phyloP scores from a whole-genome alignment of 2,797 vertebrate species.

The Florisuga fusca region DNA sequence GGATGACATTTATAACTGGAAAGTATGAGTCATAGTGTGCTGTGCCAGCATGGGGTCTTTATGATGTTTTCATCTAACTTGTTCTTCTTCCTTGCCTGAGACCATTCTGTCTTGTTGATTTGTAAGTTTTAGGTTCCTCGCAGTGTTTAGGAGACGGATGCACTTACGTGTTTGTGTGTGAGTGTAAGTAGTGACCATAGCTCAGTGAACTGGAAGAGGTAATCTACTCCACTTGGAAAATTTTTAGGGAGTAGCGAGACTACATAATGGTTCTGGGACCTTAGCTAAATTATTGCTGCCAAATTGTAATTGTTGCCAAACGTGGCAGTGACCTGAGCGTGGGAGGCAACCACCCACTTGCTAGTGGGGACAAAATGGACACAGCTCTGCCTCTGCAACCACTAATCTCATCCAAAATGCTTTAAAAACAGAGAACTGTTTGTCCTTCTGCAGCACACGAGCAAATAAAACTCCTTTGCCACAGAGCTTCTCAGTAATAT shows the following conservation, averaged over 20 bases:
- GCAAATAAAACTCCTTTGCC: conserved; percentile 23
- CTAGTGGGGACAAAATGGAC: conserved; percentile 37
- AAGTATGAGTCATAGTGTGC: conserved; percentile 31
- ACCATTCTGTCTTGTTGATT: conserved; percentile 9
- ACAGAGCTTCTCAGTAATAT: background rate
- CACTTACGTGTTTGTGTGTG: background rate
- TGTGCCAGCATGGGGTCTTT: background rate
- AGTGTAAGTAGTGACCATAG: background rate
- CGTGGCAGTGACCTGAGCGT: background rate
- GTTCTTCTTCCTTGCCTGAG: conserved; percentile 5
- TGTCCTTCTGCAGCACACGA: conserved; percentile 29
- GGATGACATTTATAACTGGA: conserved; percentile 55
- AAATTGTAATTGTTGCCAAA: conserved; percentile 20
- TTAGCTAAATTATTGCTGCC: conserved; percentile 1
- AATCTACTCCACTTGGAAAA: background rate
- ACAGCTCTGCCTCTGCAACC: background rate
- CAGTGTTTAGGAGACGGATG: background rate
- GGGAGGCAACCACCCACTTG: conserved; percentile 42
- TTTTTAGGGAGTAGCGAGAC: background rate
- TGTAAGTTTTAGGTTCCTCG: background rate
- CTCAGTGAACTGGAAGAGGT: background rate
- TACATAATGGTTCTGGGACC: background rate
- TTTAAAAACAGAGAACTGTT: conserved; percentile 46
- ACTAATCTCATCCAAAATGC: conserved; percentile 29
- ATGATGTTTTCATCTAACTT: conserved; percentile 29